Base-by-base conservation (phyloP, 2,113 vertebrate genomes). In the Rhipidura dahli region DNA sequence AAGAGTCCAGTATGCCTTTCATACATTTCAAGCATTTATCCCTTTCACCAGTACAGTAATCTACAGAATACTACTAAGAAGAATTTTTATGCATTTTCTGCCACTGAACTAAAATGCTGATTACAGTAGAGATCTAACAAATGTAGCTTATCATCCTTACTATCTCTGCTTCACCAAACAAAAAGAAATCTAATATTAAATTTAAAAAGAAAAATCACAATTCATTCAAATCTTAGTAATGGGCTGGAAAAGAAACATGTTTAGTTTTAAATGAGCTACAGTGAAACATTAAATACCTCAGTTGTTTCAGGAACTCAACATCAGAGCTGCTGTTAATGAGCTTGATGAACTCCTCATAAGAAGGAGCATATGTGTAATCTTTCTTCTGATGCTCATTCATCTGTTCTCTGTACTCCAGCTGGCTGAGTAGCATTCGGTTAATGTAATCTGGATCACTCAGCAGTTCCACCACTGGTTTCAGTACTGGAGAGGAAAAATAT, bases 331-430 rank as follows among this genome's bases (percentile, higher is more conserved):
- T 98, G 96, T 98, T 99, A 97, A 99, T 99, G 77, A 99, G 99
- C 95, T 99, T 99, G 98, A 99, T 98, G 97, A 99, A 99, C 93
- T 99, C 99, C 96, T 99, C 99, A 27, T 99, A 99, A 83, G 99
- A 99, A 95, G 99, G 99, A 72, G 99, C 99, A 42, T 99, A 99
- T 71, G 99, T 99, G 97, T 99, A 99, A 92, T 99, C 98, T 97
- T 99, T 99, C 97, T 99, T 99, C 98, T 99, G 99, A 94, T 99
- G 99, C 75, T 99, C 99, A 60, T 98, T 99, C 98, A 98, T 97
- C 97, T 99, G 99, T 95, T 99, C 99, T 94, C 99, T 97, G 97
- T 98, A 98, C 96, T 99, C 99, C 98, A 99, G 96, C 98, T 99
- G 99, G 92, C 98, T 98, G 90, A 99, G 98, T 59, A 99, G 97